These are phyloP conservation scores for Linepithema humile DNA, from an alignment of 1,140 invertebrate genomes.

Conservation along the genomic window DNA sequence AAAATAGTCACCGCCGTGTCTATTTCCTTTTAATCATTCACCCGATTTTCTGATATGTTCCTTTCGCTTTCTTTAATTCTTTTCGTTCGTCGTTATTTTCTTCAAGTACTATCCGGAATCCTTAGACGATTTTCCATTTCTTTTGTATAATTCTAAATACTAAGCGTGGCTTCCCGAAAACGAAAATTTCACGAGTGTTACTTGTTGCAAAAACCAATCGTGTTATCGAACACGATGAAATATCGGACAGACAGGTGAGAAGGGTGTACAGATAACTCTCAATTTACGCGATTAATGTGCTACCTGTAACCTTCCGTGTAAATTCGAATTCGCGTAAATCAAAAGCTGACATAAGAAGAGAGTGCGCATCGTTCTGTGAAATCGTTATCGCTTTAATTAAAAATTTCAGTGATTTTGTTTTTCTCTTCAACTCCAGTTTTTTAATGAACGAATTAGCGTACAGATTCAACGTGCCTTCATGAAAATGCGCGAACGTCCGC, in stretches of 20 bases:
- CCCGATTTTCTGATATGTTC: conserved; percentile 15
- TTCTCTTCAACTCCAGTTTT: not conserved
- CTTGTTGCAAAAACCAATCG: not conserved
- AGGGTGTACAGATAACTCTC: conserved; percentile 2
- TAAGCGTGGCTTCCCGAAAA: not conserved
- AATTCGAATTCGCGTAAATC: conserved; percentile 34
- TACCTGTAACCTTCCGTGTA: not conserved
- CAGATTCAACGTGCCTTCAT: not conserved
- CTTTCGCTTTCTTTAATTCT: not conserved
- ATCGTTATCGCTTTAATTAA: conserved; percentile 1
- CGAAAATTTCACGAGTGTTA: conserved; percentile 5
- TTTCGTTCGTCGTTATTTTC: not conserved
- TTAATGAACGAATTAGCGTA: not conserved
- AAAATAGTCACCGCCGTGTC: conserved; percentile 80
- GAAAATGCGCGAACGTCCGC: not conserved
- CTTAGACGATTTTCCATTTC: not conserved
- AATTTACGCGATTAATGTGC: conserved; percentile 37
- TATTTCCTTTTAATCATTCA: conserved; percentile 73
- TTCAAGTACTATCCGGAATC: too few species aligned
- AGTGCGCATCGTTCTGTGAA: not conserved
- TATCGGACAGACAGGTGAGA: conserved; percentile 11
- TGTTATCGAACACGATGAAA: conserved; percentile 30
- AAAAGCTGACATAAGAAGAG: conserved; percentile 14
- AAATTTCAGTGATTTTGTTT: conserved; percentile 19
- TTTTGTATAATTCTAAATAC: not conserved